Evolutionary conservation across 2,113 vertebrate species (phyloP).

Genomic region (Oceanites oceanicus): DNA sequence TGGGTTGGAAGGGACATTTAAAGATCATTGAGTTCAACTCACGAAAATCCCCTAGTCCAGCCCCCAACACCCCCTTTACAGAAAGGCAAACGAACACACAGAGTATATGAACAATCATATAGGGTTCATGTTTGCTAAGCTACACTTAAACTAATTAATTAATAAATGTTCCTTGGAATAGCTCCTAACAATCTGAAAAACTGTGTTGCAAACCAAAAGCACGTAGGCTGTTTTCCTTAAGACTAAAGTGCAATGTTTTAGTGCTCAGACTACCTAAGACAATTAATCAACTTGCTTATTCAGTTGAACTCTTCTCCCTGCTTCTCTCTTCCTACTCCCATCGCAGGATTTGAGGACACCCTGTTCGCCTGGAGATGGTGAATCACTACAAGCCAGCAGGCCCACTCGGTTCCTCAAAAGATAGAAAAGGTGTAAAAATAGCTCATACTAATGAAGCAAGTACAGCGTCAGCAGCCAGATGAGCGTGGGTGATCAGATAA

Average conservation of each 20-base stretch:
- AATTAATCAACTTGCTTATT: slow-evolving; percentile 2
- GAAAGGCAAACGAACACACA: background rate
- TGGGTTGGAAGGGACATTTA: background rate
- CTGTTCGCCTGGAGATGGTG: slow-evolving; percentile 76
- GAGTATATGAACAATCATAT: background rate
- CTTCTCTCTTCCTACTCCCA: background rate
- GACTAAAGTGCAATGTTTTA: background rate
- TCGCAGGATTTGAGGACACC: slow-evolving; percentile 52
- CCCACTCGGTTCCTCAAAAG: slow-evolving; percentile 92
- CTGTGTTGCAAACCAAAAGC: background rate
- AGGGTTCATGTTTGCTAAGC: background rate
- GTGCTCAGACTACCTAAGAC: background rate
- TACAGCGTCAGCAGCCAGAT: slow-evolving; percentile 84
- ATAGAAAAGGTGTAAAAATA: slow-evolving; percentile 94
- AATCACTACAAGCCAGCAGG: slow-evolving; percentile 84
- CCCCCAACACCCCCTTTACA: background rate
- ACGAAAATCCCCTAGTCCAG: background rate
- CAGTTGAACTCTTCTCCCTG: background rate
- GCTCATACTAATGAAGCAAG: slow-evolving; percentile 79
- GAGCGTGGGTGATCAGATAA: slow-evolving; percentile 86
- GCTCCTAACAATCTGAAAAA: background rate
- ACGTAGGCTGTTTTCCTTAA: background rate
- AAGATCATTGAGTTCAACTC: background rate
- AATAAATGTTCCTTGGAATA: background rate
- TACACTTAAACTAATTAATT: background rate